Conservation (phyloP, 1,140 invertebrate genomes). For the Plutomurus gul region DNA sequence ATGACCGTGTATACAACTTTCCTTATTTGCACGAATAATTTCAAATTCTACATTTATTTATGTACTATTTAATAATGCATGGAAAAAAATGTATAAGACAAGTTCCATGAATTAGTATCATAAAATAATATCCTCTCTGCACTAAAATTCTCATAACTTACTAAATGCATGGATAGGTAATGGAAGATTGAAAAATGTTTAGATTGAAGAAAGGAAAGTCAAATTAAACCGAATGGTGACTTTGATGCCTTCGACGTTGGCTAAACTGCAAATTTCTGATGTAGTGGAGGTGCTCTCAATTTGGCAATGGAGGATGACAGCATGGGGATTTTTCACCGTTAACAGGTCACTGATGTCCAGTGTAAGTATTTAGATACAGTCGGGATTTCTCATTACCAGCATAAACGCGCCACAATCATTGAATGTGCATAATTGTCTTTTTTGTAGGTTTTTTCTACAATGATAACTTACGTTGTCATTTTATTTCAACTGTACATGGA, state of each 20-base stretch:
- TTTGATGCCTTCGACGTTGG: conserved; percentile 26
- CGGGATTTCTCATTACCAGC: background rate
- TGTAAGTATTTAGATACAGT: background rate
- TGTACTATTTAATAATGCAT: background rate
- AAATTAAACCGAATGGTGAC: conserved; percentile 37
- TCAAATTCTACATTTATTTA: background rate
- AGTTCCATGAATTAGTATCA: no score
- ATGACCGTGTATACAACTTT: conserved; percentile 21
- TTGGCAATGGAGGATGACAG: conserved; percentile 50
- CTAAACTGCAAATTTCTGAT: conserved; percentile 36
- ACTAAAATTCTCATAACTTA: background rate
- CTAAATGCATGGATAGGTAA: no score
- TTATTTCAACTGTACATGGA: conserved; percentile 38
- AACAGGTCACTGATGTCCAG: conserved; percentile 38
- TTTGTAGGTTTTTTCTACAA: conserved; percentile 4
- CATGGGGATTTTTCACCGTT: conserved; percentile 42
- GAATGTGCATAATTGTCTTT: background rate
- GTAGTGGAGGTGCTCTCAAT: conserved; percentile 19
- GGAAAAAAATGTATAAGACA: no score
- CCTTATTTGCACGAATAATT: no score
- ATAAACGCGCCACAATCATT: background rate
- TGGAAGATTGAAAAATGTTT: no score
- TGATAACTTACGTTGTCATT: conserved; percentile 40
- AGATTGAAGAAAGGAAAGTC: conserved; percentile 40
- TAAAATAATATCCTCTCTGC: background rate